phyloP scores from a whole-genome alignment of 2,113 vertebrate genomes.

The Peucedramus taeniatus region DNA sequence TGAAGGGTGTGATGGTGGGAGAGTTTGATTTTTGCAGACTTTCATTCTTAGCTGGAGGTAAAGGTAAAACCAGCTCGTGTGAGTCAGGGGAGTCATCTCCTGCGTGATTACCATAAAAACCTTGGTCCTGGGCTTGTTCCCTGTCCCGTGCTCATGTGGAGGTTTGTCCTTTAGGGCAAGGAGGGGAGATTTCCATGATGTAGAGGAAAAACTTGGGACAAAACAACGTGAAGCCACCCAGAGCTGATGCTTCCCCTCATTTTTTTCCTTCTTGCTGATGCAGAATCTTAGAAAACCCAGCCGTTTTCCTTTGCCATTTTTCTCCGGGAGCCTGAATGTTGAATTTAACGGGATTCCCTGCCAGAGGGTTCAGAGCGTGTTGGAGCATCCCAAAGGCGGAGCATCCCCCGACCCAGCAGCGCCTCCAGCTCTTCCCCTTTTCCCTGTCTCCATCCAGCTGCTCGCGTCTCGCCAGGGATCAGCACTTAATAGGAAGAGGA shows the following conservation, averaged over 20 bases:
- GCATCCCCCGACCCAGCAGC: not conserved
- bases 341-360: not conserved
- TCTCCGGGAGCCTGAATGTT: not conserved
- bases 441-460: not conserved
- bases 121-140: not conserved
- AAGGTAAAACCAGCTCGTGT: not conserved
- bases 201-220: not conserved
- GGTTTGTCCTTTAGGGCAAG: not conserved
- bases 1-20: rapidly evolving
- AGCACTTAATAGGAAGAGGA: not conserved
- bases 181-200: not conserved
- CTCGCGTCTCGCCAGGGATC: not conserved
- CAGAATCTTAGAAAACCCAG: not conserved
- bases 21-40: not conserved
- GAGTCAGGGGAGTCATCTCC: not conserved
- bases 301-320: not conserved
- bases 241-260: not conserved
- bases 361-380: not conserved
- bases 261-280: not conserved
- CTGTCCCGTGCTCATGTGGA: not conserved
- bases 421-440: not conserved
- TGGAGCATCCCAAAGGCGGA: not conserved
- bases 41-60: rapidly evolving
- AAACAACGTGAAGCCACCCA: not conserved
- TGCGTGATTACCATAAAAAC: not conserved